Evolutionary conservation across 1,140 invertebrate genomes (phyloP).

Genomic region (Cylas formicarius): DNA sequence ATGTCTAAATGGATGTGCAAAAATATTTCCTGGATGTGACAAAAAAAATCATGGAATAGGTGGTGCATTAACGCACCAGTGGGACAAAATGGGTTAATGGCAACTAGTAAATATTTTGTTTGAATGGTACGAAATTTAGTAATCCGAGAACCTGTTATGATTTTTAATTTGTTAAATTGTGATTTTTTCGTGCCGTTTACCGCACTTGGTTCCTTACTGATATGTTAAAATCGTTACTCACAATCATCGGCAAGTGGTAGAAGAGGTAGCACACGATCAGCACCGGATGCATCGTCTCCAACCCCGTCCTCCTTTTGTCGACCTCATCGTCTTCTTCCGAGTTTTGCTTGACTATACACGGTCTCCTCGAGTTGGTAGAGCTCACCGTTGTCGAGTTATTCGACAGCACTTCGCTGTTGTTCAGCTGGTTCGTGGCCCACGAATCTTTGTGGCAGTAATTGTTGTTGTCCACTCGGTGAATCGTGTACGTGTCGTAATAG

Average conservation of each 20-base stretch:
- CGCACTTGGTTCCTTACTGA: no score
- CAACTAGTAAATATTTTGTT: no score
- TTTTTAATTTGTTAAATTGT: no score
- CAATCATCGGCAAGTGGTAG: slow-evolving; percentile 51
- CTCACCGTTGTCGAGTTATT: slow-evolving; percentile 41
- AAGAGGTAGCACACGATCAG: slow-evolving; percentile 47
- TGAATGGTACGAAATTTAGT: no score
- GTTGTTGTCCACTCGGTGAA: slow-evolving; percentile 24
- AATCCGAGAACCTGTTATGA: no score
- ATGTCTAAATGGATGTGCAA: no score
- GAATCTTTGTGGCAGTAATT: slow-evolving; percentile 14
- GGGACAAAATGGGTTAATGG: no score
- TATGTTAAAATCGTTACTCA: no score
- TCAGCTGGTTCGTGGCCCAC: slow-evolving; percentile 7
- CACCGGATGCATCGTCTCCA: slow-evolving; percentile 45
- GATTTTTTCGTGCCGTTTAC: no score
- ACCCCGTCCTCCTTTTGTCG: slow-evolving; percentile 39
- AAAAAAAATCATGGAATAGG: no score
- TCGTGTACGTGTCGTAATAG: slow-evolving; percentile 39
- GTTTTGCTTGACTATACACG: slow-evolving; percentile 30
- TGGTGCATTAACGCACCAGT: no score
- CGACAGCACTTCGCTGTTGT: slow-evolving; percentile 18
- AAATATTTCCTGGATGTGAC: no score
- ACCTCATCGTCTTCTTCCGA: slow-evolving; percentile 17
- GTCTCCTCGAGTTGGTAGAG: slow-evolving; percentile 43